These are phyloP conservation scores for Scaptomyza flava DNA, from an alignment of 2,888 invertebrate genomes.

Conservation along the genomic window DNA sequence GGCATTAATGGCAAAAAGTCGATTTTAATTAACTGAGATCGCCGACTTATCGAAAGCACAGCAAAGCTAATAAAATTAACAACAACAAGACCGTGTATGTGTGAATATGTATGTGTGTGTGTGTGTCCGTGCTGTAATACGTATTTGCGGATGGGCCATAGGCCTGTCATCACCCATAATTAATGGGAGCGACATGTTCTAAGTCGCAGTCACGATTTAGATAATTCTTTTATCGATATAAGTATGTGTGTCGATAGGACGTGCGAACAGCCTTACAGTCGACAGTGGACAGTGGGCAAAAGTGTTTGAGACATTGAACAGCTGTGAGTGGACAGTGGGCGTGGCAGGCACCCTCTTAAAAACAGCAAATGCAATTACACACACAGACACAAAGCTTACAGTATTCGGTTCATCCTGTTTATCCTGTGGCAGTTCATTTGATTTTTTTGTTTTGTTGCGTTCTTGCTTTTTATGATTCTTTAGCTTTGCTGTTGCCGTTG, in stretches of 20 bases:
- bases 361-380: slow-evolving; percentile 48
- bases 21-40: slow-evolving; percentile 75
- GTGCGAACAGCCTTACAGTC: slow-evolving; percentile 49
- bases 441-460: slow-evolving; percentile 11
- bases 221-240: slow-evolving; percentile 80
- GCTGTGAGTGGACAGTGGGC: slow-evolving; percentile 48
- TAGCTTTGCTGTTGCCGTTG: slow-evolving; percentile 34
- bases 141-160: slow-evolving; percentile 16
- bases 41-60: slow-evolving; percentile 54
- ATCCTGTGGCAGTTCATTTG: slow-evolving; percentile 33
- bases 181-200: slow-evolving; percentile 82
- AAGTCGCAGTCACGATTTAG: slow-evolving; percentile 80
- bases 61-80: slow-evolving; percentile 74
- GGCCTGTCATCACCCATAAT: slow-evolving; percentile 81
- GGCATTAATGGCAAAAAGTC: slow-evolving; percentile 78
- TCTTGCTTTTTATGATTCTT: slow-evolving; percentile 52
- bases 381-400: slow-evolving; percentile 5
- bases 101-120: background rate
- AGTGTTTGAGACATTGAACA: slow-evolving; percentile 37
- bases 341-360: slow-evolving; percentile 4
- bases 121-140: background rate
- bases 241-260: slow-evolving; percentile 69
- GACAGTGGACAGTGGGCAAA: background rate
- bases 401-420: slow-evolving; percentile 14
- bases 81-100: slow-evolving; percentile 39